Conservation (phyloP, 92 coral and sea anemone genomes). For the Phenganax marumi region DNA sequence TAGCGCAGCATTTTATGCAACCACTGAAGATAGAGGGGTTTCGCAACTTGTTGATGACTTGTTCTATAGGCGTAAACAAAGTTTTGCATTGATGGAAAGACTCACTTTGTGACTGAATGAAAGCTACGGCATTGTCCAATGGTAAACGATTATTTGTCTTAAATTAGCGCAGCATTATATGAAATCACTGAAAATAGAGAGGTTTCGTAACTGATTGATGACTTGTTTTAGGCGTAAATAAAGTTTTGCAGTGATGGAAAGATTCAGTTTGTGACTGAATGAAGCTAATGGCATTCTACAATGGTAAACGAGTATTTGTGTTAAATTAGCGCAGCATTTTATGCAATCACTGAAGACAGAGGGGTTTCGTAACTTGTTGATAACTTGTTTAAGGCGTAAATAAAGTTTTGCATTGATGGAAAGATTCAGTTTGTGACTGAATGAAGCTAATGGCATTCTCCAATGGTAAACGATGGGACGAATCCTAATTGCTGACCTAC, state of each 20-base stretch:
- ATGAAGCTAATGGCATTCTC: not conserved
- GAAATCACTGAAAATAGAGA: too few relatives aligned
- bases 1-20: too few relatives aligned
- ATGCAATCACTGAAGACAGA: too few relatives aligned
- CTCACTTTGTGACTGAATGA: not conserved
- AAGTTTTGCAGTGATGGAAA: not conserved
- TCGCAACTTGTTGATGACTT: too few relatives aligned
- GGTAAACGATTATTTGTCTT: not conserved
- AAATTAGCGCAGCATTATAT: too few relatives aligned
- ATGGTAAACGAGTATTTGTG: not conserved
- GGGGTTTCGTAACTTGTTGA: too few relatives aligned
- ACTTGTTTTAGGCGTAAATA: too few relatives aligned
- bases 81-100: not conserved
- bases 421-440: not conserved
- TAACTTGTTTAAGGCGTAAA: too few relatives aligned
- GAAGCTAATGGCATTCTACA: not conserved
- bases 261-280: not conserved
- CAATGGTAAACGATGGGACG: not conserved
- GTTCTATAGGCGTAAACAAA: not conserved
- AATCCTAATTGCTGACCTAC: constrained; percentile 40
- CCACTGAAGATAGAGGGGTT: too few relatives aligned
- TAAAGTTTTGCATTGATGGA: not conserved
- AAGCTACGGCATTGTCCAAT: not conserved
- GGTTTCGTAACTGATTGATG: too few relatives aligned
- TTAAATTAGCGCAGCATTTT: too few relatives aligned